Conservation (phyloP, 1,140 invertebrate species). For the Reticulitermes speratus region DNA sequence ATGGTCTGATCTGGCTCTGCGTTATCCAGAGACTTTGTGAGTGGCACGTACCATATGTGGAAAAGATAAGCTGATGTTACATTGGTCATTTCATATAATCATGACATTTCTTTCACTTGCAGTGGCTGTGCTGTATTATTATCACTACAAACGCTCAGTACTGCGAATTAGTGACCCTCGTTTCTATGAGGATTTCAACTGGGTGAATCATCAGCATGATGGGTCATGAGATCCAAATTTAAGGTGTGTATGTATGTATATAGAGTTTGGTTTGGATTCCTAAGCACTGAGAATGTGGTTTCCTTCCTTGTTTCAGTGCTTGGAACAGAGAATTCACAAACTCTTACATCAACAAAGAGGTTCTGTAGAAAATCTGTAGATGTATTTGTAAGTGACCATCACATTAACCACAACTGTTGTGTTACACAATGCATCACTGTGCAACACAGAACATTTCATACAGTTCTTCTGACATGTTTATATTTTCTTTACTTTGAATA, state of each 20-base stretch:
- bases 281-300: not conserved
- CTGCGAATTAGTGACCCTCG: slow-evolving; percentile 68
- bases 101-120: slow-evolving; percentile 39
- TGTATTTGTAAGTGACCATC: too few relatives aligned
- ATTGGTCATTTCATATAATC: not conserved
- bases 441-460: too few relatives aligned
- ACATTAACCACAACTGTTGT: too few relatives aligned
- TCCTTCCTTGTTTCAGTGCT: not conserved
- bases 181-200: slow-evolving; percentile 57
- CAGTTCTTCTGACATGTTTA: too few relatives aligned
- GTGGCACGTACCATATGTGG: slow-evolving; percentile 37
- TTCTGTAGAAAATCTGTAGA: too few relatives aligned
- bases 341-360: too few relatives aligned
- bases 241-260: not conserved
- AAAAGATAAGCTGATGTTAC: not conserved
- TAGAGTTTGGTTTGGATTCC: too few relatives aligned
- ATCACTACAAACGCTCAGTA: slow-evolving; percentile 69
- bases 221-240: not conserved
- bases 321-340: not conserved
- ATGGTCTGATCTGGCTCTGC: slow-evolving; percentile 58
- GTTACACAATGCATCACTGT: too few relatives aligned
- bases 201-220: slow-evolving; percentile 58
- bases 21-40: slow-evolving; percentile 61
- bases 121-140: slow-evolving; percentile 74
- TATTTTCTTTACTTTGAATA: too few relatives aligned